Percentiles rank a stretch among this genome's conserved stretches.
These are phyloP conservation scores for Canis aureus DNA, from an alignment of 2,113 vertebrate genomes.

Conservation along the genomic window DNA sequence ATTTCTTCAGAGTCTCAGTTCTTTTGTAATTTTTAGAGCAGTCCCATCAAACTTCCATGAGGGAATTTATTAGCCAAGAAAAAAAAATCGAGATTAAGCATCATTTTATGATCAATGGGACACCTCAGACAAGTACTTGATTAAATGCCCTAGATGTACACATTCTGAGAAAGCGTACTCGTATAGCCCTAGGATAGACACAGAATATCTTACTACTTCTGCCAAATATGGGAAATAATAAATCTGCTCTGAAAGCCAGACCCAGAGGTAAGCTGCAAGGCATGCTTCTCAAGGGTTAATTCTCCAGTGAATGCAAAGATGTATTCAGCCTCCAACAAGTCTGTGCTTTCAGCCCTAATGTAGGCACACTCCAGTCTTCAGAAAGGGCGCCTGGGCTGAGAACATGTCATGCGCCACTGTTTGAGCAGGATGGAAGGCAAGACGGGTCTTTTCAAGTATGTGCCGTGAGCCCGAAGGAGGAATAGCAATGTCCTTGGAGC, in stretches of 20 bases:
- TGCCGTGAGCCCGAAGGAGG: slow-evolving; percentile 77
- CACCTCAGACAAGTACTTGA: slow-evolving; percentile 67
- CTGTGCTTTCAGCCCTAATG: slow-evolving; percentile 54
- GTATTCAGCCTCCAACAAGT: slow-evolving; percentile 42
- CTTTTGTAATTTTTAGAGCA: slow-evolving; percentile 45
- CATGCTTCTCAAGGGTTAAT: slow-evolving; percentile 73
- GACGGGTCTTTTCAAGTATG: slow-evolving; percentile 75
- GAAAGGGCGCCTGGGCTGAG: slow-evolving; percentile 62
- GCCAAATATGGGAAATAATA: slow-evolving; percentile 74
- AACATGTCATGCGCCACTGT: slow-evolving; percentile 54
- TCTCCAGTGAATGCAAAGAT: slow-evolving; percentile 59
- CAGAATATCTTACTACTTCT: slow-evolving; percentile 73
- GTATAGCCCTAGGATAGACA: slow-evolving; percentile 60
- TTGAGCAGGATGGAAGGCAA: slow-evolving; percentile 73
- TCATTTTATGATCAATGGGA: slow-evolving; percentile 72
- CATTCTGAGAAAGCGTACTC: slow-evolving; percentile 57
- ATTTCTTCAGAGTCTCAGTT: slow-evolving; percentile 49
- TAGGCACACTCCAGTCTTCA: slow-evolving; percentile 44
- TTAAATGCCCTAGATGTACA: slow-evolving; percentile 68
- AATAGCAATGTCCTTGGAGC: slow-evolving; percentile 71
- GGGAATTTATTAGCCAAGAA: slow-evolving; percentile 61
- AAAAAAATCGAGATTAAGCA: slow-evolving; percentile 62
- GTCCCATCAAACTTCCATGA: slow-evolving; percentile 44
- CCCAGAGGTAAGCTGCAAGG: slow-evolving; percentile 63
- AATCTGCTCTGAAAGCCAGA: slow-evolving; percentile 75